phyloP scores from a whole-genome alignment of 2,113 vertebrate species.

The Panthera tigris region DNA sequence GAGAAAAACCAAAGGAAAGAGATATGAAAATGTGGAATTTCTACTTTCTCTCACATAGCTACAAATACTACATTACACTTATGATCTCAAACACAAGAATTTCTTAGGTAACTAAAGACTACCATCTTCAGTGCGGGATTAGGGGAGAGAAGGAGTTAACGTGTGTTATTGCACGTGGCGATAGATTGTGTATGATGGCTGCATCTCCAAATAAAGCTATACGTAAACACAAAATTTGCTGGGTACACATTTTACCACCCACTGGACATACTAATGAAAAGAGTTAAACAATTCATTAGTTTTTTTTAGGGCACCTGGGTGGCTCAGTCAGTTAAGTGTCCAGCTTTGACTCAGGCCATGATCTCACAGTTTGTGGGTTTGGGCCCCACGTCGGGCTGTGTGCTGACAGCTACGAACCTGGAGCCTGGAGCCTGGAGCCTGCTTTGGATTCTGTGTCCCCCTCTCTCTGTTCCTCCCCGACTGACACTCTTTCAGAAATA shows the following conservation, averaged over 20 bases:
- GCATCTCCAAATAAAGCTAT: conserved; percentile 50
- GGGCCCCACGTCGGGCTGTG: too few relatives aligned
- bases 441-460: too few relatives aligned
- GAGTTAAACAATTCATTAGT: not conserved
- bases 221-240: conserved; percentile 46
- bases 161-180: not conserved
- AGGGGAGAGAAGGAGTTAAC: accelerated
- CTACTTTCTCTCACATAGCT: not conserved
- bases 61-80: not conserved
- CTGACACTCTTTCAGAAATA: too few relatives aligned
- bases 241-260: conserved; percentile 40
- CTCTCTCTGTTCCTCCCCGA: too few relatives aligned
- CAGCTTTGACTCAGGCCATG: too few relatives aligned
- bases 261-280: conserved; percentile 48
- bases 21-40: not conserved
- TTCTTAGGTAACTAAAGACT: not conserved
- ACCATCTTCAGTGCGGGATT: not conserved
- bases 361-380: too few relatives aligned
- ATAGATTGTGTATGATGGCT: conserved; percentile 21
- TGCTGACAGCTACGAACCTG: too few relatives aligned
- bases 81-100: conserved; percentile 38
- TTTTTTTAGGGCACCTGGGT: too few relatives aligned
- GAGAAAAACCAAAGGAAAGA: not conserved
- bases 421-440: too few relatives aligned
- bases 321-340: too few relatives aligned